phyloP scores from a whole-genome alignment of 2,113 vertebrate species.

The Pygoscelis adeliae region DNA sequence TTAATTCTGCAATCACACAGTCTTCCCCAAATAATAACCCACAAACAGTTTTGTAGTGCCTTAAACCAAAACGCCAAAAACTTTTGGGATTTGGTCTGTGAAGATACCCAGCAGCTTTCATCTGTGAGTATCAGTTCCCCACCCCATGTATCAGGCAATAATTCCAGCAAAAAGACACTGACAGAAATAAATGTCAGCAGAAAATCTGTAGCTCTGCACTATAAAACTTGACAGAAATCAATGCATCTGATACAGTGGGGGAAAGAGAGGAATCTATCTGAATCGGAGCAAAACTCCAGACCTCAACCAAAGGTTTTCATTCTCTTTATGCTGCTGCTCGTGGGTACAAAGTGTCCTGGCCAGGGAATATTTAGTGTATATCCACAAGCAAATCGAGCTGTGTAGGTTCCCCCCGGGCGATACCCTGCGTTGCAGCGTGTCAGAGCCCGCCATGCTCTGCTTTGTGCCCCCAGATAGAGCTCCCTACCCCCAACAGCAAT shows the following conservation, averaged over 20 bases:
- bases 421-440: rapidly evolving
- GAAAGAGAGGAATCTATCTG: neutral
- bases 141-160: neutral
- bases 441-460: neutral
- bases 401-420: rapidly evolving
- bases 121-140: neutral
- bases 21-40: neutral
- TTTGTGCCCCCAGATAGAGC: neutral
- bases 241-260: neutral
- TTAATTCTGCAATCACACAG: neutral
- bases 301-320: neutral
- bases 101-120: neutral
- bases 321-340: neutral
- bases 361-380: neutral
- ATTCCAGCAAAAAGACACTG: neutral
- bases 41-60: neutral
- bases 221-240: neutral
- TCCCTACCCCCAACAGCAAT: neutral
- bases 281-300: neutral
- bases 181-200: neutral
- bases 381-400: neutral
- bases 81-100: neutral
- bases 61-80: neutral
- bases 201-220: neutral
- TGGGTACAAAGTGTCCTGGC: neutral